A percentile compares a stretch with the other conserved stretches of the same genome.
These are phyloP conservation scores for Vannuccia rotundouncinata DNA, from an alignment of 2,888 invertebrate species.

Conservation along the genomic window DNA sequence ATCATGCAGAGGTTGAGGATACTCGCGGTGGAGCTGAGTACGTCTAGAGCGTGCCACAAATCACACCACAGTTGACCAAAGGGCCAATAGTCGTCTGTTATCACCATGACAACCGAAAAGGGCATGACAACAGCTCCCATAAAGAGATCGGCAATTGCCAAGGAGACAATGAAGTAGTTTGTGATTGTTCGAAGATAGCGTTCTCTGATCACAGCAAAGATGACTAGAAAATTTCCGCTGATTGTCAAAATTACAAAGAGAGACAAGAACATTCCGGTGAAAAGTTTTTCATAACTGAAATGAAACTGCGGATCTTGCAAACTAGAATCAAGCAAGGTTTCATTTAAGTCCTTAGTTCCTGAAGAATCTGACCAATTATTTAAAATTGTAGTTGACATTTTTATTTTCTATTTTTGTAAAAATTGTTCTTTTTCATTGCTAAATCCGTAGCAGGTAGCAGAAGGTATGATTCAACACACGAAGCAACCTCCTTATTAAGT, in stretches of 20 bases:
- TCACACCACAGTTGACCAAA: conserved; percentile 70
- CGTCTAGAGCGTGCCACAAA: conserved; percentile 91
- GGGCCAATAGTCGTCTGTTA: conserved; percentile 30
- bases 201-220: conserved; percentile 79
- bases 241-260: conserved; percentile 82
- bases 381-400: no score
- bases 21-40: conserved; percentile 90
- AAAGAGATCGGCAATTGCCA: conserved; percentile 85
- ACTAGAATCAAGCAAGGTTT: no score
- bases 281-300: not conserved
- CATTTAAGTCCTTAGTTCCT: no score
- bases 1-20: conserved; percentile 95
- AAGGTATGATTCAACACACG: no score
- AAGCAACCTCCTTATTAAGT: no score
- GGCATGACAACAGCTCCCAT: conserved; percentile 94
- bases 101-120: conserved; percentile 78
- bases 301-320: not conserved
- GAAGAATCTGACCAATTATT: no score
- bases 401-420: no score
- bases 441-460: no score
- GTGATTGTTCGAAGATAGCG: conserved; percentile 87
- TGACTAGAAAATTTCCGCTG: conserved; percentile 83
- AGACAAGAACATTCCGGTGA: conserved; percentile 62
- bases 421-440: no score
- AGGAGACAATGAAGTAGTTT: conserved; percentile 85